Base-by-base conservation (phyloP, 2,797 vertebrate genomes). In the Eulemur rubriventer region DNA sequence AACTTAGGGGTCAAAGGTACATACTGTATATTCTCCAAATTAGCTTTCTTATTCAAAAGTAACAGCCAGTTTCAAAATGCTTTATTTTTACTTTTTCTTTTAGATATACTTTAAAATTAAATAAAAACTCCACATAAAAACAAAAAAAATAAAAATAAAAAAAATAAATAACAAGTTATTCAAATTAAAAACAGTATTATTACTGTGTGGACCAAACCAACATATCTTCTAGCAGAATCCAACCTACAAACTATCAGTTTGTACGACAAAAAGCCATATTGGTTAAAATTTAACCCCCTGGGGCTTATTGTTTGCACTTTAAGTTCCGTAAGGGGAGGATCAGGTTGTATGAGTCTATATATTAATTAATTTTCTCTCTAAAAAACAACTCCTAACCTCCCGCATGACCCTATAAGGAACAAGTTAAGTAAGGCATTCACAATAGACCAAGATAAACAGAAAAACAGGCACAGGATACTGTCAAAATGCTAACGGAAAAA, bases 361-460 rank as follows among this genome's bases (percentile, higher is more conserved):
- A 52, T 73, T 94, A 81, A 94, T 84, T 96, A 70, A 89, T 96
- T 89, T 90, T 89, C 41, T 92, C 41, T 85, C 61, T 96, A 73
- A 95, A 80, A 95, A 91, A 67, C 52, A 75, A 81, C 28, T 33
- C 33, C 50, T 82, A 94, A 83, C 41, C 1, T 94, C 41, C 55
- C 6, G 14, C 22, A 94, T 93, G 38, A 14, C 20, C 6, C 41
- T 84, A 17, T 30, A 86, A 75, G 81, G 26, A 90, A 90, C 81
- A 82, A 43, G 35, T 63, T 88, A 79, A 72, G 17, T 79, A 75
- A 88, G 94, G 17, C 12, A 67, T 41, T 91, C 13, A 93, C n/a
- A 89, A 91, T 87, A 84, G 59, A 30, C 20, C 30, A 65, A 93
- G 46, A 61, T 4, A 78, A 84, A 79, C 24, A 91, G 57, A 69